Conservation (phyloP, 2,797 vertebrate species). For the Psittacula echo region DNA sequence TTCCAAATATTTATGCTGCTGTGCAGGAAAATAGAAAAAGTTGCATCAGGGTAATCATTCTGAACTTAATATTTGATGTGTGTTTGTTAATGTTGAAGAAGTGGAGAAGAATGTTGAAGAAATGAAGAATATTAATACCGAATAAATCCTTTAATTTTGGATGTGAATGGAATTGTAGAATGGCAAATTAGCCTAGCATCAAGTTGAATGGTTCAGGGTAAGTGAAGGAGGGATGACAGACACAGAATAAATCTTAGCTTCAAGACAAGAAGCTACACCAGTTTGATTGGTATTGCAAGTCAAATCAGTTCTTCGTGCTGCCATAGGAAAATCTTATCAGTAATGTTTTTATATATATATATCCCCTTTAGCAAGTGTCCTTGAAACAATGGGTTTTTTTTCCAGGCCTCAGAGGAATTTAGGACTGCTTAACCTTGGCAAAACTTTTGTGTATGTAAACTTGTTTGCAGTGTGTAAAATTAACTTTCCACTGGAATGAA, state of each 20-base stretch:
- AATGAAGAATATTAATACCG: background rate
- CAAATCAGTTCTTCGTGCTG: background rate
- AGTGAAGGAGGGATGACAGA: background rate
- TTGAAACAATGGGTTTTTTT: background rate
- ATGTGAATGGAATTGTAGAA: background rate
- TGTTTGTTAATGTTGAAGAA: background rate
- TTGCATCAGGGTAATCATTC: background rate
- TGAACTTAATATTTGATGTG: background rate
- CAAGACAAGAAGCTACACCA: background rate
- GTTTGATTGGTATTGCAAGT: background rate
- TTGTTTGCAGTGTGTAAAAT: constrained; percentile 4
- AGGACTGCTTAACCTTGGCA: background rate
- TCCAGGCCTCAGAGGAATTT: background rate
- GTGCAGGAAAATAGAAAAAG: background rate
- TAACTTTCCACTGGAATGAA: background rate
- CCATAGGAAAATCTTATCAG: background rate
- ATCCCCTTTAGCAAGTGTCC: background rate
- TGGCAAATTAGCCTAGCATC: background rate
- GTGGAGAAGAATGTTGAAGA: background rate
- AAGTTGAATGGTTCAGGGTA: background rate
- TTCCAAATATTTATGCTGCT: background rate
- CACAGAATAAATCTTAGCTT: background rate
- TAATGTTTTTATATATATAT: background rate
- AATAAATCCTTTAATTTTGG: background rate
- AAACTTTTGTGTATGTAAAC: background rate